phyloP scores from a whole-genome alignment of 2,888 invertebrate species.

The Lochmaea crataegi region DNA sequence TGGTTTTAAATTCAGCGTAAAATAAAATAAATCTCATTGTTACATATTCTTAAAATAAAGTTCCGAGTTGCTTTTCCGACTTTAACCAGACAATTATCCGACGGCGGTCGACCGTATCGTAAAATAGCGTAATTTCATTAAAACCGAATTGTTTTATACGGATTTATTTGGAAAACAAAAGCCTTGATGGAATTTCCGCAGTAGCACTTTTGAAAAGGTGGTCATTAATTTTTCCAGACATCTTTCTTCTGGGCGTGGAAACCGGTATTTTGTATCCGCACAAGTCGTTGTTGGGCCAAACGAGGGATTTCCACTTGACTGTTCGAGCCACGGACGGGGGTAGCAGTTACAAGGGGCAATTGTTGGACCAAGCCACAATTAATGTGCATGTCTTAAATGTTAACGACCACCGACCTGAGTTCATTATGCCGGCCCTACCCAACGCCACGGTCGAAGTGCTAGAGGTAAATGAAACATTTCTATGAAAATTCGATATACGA shows the following conservation, averaged over 20 bases:
- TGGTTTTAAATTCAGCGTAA: background rate
- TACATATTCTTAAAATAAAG: background rate
- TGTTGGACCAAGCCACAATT: slow-evolving; percentile 77
- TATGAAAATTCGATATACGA: background rate
- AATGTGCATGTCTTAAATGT: slow-evolving; percentile 82
- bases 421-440: slow-evolving; percentile 79
- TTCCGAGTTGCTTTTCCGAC: background rate
- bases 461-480: slow-evolving; percentile 72
- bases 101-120: background rate
- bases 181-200: slow-evolving; percentile 3
- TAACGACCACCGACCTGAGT: slow-evolving; percentile 85
- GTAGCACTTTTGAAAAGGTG: slow-evolving; percentile 18
- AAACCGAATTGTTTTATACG: slow-evolving; percentile 5
- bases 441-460: slow-evolving; percentile 85
- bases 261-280: slow-evolving; percentile 87
- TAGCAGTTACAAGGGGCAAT: slow-evolving; percentile 74
- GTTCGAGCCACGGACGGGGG: slow-evolving; percentile 80
- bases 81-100: background rate
- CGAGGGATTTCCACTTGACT: slow-evolving; percentile 66
- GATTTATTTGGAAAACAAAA: slow-evolving; percentile 18
- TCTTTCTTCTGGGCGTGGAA: slow-evolving; percentile 80
- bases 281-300: slow-evolving; percentile 75
- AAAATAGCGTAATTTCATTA: background rate
- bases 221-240: slow-evolving; percentile 66
- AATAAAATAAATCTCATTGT: background rate